Evolutionary conservation across 1,140 invertebrate species (phyloP).

Genomic region (Drosophila cardini): DNA sequence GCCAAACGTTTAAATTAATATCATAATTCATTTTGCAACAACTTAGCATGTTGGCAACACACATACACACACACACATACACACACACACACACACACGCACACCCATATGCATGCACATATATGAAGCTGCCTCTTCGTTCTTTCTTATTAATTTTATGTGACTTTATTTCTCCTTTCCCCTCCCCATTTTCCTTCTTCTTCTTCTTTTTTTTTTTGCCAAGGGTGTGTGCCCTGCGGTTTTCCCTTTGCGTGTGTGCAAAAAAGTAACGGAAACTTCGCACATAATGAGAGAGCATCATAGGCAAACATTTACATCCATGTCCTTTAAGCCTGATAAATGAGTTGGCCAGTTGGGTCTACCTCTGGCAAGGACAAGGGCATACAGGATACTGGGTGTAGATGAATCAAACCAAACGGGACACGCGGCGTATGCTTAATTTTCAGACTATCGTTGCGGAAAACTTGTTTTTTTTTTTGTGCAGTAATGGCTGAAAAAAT

Average conservation of each 20-base stretch:
- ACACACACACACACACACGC: conserved; percentile 4
- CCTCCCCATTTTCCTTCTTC: not conserved
- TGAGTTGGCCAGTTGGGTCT: conserved; percentile 48
- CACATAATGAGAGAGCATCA: conserved; percentile 61
- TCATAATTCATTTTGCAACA: conserved; percentile 81
- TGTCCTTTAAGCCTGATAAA: conserved; percentile 81
- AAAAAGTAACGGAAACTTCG: conserved; percentile 53
- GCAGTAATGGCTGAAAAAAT: not conserved
- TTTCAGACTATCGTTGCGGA: conserved; percentile 16
- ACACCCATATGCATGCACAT: too few species aligned
- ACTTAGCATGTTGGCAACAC: conserved; percentile 71
- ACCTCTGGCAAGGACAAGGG: conserved; percentile 4
- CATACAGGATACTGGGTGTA: not conserved
- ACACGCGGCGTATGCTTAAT: conserved; percentile 59
- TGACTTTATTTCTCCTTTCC: conserved; percentile 60
- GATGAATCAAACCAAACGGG: conserved; percentile 33
- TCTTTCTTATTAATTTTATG: conserved; percentile 79
- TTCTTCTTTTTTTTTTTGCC: conserved; percentile 23
- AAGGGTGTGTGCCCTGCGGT: conserved; percentile 49
- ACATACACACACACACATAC: conserved; percentile 10
- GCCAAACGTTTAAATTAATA: conserved; percentile 73
- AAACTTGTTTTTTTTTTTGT: not conserved
- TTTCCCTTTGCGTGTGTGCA: conserved; percentile 36
- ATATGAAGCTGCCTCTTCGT: conserved; percentile 21
- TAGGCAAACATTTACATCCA: conserved; percentile 64